phyloP scores from a whole-genome alignment of 2,797 vertebrate genomes.

The Podarcis lilfordi region DNA sequence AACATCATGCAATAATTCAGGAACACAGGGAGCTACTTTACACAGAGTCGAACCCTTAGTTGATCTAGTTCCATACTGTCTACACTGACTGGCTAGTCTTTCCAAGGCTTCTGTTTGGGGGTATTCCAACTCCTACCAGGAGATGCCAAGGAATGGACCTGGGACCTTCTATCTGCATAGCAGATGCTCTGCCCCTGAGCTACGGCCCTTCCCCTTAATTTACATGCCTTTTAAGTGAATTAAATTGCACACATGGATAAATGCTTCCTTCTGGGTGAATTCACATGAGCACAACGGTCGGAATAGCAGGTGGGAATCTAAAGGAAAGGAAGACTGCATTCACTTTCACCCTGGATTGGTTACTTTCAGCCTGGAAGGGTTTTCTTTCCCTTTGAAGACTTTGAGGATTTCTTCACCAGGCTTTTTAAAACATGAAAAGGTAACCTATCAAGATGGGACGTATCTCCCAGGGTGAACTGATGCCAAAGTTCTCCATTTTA shows the following conservation, averaged over 20 bases:
- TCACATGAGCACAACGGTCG: neutral
- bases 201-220: neutral
- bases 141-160: too few relatives aligned
- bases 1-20: too few relatives aligned
- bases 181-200: too few relatives aligned
- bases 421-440: neutral
- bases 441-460: neutral
- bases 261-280: neutral
- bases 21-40: too few relatives aligned
- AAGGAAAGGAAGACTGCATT: neutral
- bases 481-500: neutral
- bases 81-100: too few relatives aligned
- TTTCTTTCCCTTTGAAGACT: neutral
- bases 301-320: neutral
- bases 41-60: too few relatives aligned
- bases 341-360: neutral
- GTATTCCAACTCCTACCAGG: too few relatives aligned
- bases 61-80: too few relatives aligned
- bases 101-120: too few relatives aligned
- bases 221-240: constrained; percentile 14
- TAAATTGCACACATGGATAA: neutral
- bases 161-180: too few relatives aligned
- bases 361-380: neutral
- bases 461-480: neutral
- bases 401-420: neutral